A percentile compares a stretch with the other conserved stretches of the same genome.
These are phyloP conservation scores for Drosophila mimetica DNA, from an alignment of 2,888 invertebrate species.

Conservation along the genomic window DNA sequence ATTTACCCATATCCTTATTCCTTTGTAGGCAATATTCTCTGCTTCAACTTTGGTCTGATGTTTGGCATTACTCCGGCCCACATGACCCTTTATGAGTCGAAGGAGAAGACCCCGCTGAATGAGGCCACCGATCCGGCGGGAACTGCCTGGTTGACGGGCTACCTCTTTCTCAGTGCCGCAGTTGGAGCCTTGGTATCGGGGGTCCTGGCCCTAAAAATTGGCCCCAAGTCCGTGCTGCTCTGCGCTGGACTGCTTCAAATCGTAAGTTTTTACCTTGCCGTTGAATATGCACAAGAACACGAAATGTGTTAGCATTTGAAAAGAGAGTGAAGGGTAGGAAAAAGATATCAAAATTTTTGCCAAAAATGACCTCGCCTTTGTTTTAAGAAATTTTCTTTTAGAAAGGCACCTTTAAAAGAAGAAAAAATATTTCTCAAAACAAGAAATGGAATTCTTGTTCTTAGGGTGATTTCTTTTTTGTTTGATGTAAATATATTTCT, in stretches of 20 bases:
- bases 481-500: too few relatives aligned
- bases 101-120: slow-evolving; percentile 67
- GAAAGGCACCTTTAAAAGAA: too few relatives aligned
- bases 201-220: slow-evolving; percentile 68
- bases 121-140: slow-evolving; percentile 60
- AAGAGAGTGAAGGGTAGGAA: too few relatives aligned
- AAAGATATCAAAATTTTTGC: too few relatives aligned
- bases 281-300: too few relatives aligned
- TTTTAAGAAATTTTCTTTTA: too few relatives aligned
- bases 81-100: slow-evolving; percentile 73
- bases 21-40: slow-evolving; percentile 73
- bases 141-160: slow-evolving; percentile 73
- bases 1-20: too few relatives aligned
- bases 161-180: slow-evolving; percentile 77
- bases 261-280: slow-evolving; percentile 59
- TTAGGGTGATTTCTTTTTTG: too few relatives aligned
- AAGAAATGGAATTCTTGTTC: too few relatives aligned
- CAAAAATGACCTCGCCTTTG: too few relatives aligned
- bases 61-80: slow-evolving; percentile 82
- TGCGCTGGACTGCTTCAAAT: slow-evolving; percentile 80
- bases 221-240: slow-evolving; percentile 75
- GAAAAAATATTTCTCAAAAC: too few relatives aligned
- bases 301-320: too few relatives aligned
- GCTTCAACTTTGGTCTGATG: slow-evolving; percentile 81
- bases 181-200: slow-evolving; percentile 77